Percentiles rank a stretch among this genome's conserved stretches.
Evolutionary conservation across 2,113 vertebrate species (phyloP).

Genomic region (Furnarius figulus): DNA sequence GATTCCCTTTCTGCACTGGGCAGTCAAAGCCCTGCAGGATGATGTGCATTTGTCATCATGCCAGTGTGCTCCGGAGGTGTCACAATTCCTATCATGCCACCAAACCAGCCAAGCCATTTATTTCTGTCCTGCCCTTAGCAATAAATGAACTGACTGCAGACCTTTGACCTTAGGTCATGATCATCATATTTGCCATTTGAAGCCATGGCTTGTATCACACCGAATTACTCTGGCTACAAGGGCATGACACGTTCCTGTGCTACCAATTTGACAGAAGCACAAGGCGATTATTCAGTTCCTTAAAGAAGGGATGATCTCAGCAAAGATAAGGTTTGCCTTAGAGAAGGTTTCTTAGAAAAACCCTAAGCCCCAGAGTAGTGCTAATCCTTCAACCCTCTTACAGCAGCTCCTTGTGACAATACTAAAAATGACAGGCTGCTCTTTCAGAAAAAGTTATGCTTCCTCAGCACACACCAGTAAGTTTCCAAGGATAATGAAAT

Average conservation of each 20-base stretch:
- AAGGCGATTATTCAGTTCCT: slow-evolving; percentile 2
- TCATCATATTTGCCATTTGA: background rate
- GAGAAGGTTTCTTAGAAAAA: slow-evolving; percentile 17
- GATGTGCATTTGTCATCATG: background rate
- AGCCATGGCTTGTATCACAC: background rate
- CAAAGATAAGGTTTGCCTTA: slow-evolving; percentile 38
- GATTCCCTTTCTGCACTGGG: rapidly evolving
- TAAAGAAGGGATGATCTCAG: slow-evolving; percentile 50
- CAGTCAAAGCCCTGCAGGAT: background rate
- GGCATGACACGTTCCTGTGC: background rate
- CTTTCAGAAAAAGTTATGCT: background rate
- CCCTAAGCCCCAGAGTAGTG: background rate
- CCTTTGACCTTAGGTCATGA: background rate
- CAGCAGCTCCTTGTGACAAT: slow-evolving; percentile 12
- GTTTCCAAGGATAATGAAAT: background rate
- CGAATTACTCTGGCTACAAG: background rate
- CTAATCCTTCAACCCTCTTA: slow-evolving; percentile 43
- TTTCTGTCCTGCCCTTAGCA: background rate
- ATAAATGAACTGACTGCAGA: background rate
- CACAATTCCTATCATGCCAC: background rate
- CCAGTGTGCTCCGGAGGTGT: background rate
- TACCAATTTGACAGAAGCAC: background rate
- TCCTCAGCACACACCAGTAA: slow-evolving; percentile 5
- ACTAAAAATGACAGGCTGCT: background rate
- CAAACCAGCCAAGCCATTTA: background rate